A percentile compares a stretch with the other conserved stretches of the same genome.
Conservation (phyloP, 2,113 vertebrate genomes). For the Nettapus auritus region DNA sequence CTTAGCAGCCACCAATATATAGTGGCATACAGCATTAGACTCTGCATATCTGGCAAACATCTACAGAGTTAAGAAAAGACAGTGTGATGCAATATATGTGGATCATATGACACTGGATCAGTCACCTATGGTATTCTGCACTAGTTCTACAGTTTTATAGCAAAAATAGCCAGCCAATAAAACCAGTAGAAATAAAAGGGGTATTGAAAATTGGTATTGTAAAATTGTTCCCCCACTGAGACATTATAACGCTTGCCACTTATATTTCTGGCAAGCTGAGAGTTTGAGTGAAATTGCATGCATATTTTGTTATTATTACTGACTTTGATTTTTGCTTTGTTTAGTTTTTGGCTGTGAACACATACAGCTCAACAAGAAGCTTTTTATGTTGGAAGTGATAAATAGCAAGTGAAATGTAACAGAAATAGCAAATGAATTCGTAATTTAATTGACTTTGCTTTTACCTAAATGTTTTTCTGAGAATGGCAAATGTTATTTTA, state of each 20-base stretch:
- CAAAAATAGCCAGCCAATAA: not conserved
- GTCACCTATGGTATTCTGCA: rapidly evolving
- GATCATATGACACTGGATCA: not conserved
- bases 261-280: not conserved
- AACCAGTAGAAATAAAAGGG: not conserved
- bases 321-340: not conserved
- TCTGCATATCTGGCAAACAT: not conserved
- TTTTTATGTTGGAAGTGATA: not conserved
- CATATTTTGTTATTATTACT: not conserved
- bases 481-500: not conserved
- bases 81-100: not conserved
- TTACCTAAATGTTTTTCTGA: not conserved
- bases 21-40: not conserved
- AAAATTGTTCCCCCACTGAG: not conserved
- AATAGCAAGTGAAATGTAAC: not conserved
- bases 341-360: not conserved
- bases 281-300: not conserved
- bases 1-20: not conserved
- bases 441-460: not conserved
- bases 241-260: not conserved
- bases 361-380: not conserved
- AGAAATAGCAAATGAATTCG: not conserved
- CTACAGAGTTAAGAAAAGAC: not conserved
- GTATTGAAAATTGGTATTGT: not conserved
- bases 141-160: not conserved